These are phyloP conservation scores for Pseudomyrmex cubaensis DNA, from an alignment of 1,140 invertebrate species.

Conservation along the genomic window DNA sequence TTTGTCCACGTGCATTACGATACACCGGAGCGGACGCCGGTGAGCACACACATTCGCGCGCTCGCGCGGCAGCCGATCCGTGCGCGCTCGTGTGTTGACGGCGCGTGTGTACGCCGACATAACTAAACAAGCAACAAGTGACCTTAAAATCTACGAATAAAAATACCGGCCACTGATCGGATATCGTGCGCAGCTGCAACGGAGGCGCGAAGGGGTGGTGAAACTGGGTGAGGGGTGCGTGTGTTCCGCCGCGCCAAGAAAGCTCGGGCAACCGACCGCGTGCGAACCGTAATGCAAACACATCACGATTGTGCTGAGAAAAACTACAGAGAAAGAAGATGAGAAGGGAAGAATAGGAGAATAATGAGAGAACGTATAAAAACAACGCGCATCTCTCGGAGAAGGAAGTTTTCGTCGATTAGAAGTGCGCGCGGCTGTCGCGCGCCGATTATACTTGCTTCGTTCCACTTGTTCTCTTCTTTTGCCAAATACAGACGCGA, in stretches of 20 bases:
- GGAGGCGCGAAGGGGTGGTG: slow-evolving; percentile 45
- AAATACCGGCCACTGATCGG: slow-evolving; percentile 80
- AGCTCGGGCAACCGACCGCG: slow-evolving; percentile 44
- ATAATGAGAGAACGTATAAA: too few relatives aligned
- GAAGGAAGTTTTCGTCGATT: slow-evolving; percentile 53
- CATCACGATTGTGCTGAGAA: slow-evolving; percentile 56
- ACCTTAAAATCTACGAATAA: slow-evolving; percentile 83
- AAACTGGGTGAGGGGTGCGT: slow-evolving; percentile 62
- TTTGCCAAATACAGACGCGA: slow-evolving; percentile 41
- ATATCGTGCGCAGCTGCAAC: slow-evolving; percentile 75
- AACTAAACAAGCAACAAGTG: slow-evolving; percentile 85
- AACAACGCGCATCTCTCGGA: background rate
- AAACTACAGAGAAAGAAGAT: background rate
- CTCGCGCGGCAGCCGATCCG: slow-evolving; percentile 39
- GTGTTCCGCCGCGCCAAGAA: slow-evolving; percentile 63
- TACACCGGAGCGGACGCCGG: slow-evolving; percentile 53
- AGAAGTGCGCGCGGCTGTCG: slow-evolving; percentile 7
- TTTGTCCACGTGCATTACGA: slow-evolving; percentile 72
- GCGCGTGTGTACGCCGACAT: slow-evolving; percentile 76
- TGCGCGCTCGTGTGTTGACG: slow-evolving; percentile 56
- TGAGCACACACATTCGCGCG: slow-evolving; percentile 23
- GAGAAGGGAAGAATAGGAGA: background rate
- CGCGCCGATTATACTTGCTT: slow-evolving; percentile 31
- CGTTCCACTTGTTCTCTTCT: slow-evolving; percentile 11
- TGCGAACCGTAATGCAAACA: slow-evolving; percentile 60